These are phyloP conservation scores for Pseudonaja textilis DNA, from an alignment of 2,113 vertebrate species.

Conservation along the genomic window DNA sequence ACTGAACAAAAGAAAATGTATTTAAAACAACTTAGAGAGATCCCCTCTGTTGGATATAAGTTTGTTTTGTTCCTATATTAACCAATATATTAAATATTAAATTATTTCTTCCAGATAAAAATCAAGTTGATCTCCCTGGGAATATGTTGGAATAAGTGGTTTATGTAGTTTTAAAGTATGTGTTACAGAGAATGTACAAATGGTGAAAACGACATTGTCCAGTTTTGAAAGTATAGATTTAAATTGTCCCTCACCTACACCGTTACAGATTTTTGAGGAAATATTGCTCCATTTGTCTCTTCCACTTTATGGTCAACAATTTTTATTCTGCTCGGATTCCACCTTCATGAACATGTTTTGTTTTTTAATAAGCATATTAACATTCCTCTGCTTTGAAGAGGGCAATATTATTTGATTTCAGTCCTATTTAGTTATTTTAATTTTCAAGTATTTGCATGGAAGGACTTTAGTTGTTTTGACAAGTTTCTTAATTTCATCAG, in stretches of 20 bases:
- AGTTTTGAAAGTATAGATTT: not conserved
- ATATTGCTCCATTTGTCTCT: not conserved
- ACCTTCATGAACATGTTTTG: not conserved
- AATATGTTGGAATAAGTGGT: not conserved
- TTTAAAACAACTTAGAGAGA: conserved; percentile 67
- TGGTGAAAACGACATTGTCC: not conserved
- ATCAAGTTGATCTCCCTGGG: not conserved
- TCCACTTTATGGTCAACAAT: not conserved
- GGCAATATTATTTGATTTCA: not conserved
- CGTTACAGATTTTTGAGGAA: not conserved
- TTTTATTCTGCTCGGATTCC: not conserved
- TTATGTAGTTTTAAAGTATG: not conserved
- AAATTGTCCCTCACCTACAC: not conserved
- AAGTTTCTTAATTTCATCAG: not conserved
- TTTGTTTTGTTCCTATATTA: conserved; percentile 76
- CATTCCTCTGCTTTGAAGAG: not conserved
- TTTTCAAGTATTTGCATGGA: not conserved
- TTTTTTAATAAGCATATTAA: not conserved
- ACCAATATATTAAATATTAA: conserved; percentile 45
- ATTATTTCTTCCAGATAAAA: not conserved
- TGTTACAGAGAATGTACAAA: conserved; percentile 2
- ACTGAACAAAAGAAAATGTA: conserved; percentile 71
- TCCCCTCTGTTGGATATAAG: conserved; percentile 73
- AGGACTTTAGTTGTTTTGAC: not conserved
- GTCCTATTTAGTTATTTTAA: not conserved